phyloP scores from a whole-genome alignment of 2,888 invertebrate genomes.

The Spodoptera exigua region DNA sequence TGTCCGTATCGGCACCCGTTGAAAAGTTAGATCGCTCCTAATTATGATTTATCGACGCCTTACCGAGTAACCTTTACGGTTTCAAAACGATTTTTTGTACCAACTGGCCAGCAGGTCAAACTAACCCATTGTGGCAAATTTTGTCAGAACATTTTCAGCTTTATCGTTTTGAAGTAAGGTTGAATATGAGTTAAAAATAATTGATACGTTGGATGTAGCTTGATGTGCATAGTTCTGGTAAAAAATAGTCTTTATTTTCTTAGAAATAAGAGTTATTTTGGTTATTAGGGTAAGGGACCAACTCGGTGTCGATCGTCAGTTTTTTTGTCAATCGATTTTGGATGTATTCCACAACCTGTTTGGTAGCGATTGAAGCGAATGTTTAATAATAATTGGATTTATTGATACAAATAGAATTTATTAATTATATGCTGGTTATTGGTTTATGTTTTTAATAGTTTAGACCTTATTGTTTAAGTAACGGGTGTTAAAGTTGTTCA shows the following conservation, averaged over 20 bases:
- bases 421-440: slow-evolving; percentile 1
- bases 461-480: too few species aligned
- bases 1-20: slow-evolving; percentile 81
- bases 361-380: slow-evolving; percentile 3
- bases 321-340: slow-evolving; percentile 29
- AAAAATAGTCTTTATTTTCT: too few species aligned
- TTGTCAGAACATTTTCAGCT: too few species aligned
- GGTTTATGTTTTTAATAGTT: not conserved
- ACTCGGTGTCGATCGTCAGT: slow-evolving; percentile 35
- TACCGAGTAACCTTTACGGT: slow-evolving; percentile 34
- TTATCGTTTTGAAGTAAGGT: too few species aligned
- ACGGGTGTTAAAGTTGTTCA: too few species aligned
- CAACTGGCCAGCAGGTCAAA: too few species aligned
- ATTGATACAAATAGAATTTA: slow-evolving; percentile 21
- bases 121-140: too few species aligned
- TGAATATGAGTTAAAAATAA: too few species aligned
- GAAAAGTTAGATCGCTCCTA: slow-evolving; percentile 78
- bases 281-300: too few species aligned
- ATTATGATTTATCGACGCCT: slow-evolving; percentile 82
- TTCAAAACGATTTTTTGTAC: slow-evolving; percentile 27
- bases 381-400: slow-evolving; percentile 35
- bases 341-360: slow-evolving; percentile 25
- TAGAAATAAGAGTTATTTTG: too few species aligned
- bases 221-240: too few species aligned
- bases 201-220: too few species aligned